Base-by-base conservation (phyloP, 2,113 vertebrate genomes). In the Leuciscus idus region DNA sequence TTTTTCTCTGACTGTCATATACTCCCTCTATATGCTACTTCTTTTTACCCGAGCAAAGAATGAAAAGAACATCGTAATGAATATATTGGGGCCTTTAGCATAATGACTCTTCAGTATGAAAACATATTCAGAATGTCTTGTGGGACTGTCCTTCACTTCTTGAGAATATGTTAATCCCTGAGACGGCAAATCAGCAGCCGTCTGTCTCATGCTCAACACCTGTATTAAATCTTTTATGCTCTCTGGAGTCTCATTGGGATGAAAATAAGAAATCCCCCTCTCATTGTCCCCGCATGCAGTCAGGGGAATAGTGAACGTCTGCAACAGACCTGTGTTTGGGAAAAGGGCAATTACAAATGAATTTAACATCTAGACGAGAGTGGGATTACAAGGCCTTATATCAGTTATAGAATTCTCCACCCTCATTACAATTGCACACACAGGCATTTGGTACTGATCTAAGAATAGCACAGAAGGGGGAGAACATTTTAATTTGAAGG, bases 261-360 rank as follows among this genome's bases (percentile, higher is more conserved):
- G 50, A 84, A 84, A 84, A 84, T 73, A 79, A 90, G 90, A 93
- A 93, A 92, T 92, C 91, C 89, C 61, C 89, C 84, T 92, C 78
- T 80, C 72, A 87, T 91, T 94, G 92, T 93, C 91, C 91, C 89
- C 92, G 89, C 86, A 86, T 91, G 90, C 89, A 88, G 86, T 83
- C 81, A 84, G 76, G 85, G 90, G 89, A 90, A 91, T 79, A 82
- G 88, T 75, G 87, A 90, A 88, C 83, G 88, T 91, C 85, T 92
- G 73, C 86, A 87, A 89, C 90, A 88, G 70, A 91, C 91, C 91
- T 92, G 89, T 89, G 85, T 92, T 91, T 91, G 87, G 86, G 91
- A 85, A 76, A 89, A 87, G 92, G 90, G 91, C 90, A 94, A 93
- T 95, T 94, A 95, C 92, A 92, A 91, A 86, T 88, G 91, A 93